Conservation (phyloP, 2,113 vertebrate species). For the Bucco capensis region DNA sequence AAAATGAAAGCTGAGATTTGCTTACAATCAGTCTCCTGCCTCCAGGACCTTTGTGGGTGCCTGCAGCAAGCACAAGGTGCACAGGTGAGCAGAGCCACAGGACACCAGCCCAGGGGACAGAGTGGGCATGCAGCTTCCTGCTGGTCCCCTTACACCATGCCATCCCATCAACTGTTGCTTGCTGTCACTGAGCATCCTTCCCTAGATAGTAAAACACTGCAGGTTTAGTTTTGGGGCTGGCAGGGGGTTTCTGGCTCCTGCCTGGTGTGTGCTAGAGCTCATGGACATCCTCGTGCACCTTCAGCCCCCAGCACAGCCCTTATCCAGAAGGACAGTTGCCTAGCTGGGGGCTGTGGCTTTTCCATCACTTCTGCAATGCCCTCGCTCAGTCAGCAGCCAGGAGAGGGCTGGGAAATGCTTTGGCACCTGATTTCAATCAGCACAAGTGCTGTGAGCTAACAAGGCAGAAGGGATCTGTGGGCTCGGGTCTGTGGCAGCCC, state of each 20-base stretch:
- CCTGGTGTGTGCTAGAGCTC: accelerated
- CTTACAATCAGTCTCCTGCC: background rate
- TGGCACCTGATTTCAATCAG: background rate
- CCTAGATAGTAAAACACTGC: background rate
- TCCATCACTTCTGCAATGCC: background rate
- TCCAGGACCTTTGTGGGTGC: background rate
- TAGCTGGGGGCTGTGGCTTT: background rate
- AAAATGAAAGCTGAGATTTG: background rate
- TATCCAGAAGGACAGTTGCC: background rate
- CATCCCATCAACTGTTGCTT: accelerated
- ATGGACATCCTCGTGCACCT: background rate
- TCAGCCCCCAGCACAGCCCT: background rate
- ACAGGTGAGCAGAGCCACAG: accelerated
- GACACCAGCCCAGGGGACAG: background rate
- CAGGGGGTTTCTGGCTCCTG: background rate
- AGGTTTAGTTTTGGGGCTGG: background rate
- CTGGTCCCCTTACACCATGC: background rate
- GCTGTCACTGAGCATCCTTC: background rate
- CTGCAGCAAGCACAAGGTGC: background rate
- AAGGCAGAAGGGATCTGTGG: background rate
- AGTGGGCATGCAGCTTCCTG: accelerated
- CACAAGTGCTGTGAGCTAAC: accelerated
- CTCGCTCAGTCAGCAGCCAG: accelerated
- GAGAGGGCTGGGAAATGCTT: background rate
- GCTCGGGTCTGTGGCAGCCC: background rate